Base-by-base conservation (phyloP, 2,888 invertebrate species). In the Congeria kusceri region DNA sequence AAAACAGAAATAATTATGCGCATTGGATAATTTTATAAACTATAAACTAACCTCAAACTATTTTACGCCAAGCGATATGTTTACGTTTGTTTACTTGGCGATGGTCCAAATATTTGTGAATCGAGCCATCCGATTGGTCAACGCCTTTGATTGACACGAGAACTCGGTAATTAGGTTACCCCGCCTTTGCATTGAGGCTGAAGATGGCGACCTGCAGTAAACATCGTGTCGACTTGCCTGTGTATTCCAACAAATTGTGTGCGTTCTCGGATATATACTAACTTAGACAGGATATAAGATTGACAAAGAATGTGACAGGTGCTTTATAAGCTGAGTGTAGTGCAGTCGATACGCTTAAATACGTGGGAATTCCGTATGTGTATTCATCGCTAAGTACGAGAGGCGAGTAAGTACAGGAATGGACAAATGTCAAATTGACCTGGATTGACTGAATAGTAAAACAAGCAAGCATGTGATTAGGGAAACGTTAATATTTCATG, bases 41-140 rank as follows among this genome's bases (percentile, higher is more conserved):
- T 53, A 23, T 9, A 53, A 11, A 53, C n/a, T 11, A 25, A 53
- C n/a, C 11, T 23, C 20, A n/a, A 9, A 23, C 15, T 9, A 63
- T n/a, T 66, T 53, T 66, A 56, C 66, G 28, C 53, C 13, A 15
- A 13, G 11, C 13, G 13, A 20, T 4, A 65, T 81, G 81, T 81
- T 81, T 81, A 81, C 81, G 77, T 77, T 76, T 83, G 79, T 83
- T 83, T 78, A 80, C 68, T 83, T 83, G 83, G 83, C 83, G 53
- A 18, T 53, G 47, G 68, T 58, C 83, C 83, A 83, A 78, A 44
- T 72, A 62, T 72, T 72, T 79, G 64, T 69, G 53, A 64, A 66
- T 67, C 76, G 75, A 47, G 61, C 27, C n/a, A 56, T 84, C 58
- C 83, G 82, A 87, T 87, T 87, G 87, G 87, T 69, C 75, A 47